Conservation (phyloP, 2,113 vertebrate species). For the Tiliqua scincoides region DNA sequence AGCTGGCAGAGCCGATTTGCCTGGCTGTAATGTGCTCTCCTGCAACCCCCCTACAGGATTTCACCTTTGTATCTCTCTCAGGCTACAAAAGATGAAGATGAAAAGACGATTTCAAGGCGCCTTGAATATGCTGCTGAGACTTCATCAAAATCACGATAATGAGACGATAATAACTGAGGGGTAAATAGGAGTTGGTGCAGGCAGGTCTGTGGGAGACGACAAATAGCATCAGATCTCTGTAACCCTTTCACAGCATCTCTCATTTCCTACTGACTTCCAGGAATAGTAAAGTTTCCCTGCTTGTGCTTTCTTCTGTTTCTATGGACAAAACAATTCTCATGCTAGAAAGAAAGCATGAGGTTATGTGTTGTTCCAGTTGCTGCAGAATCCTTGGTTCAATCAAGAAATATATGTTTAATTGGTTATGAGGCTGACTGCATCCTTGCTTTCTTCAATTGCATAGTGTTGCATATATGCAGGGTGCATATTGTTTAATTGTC, state of each 20-base stretch:
- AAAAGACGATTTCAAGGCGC: not conserved
- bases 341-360: no score
- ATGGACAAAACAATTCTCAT: no score
- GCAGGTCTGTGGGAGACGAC: not conserved
- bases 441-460: no score
- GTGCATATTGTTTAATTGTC: no score
- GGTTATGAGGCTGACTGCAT: no score
- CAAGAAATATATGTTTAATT: no score
- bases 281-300: no score
- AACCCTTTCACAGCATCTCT: not conserved
- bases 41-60: not conserved
- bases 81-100: not conserved
- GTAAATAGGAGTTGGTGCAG: not conserved
- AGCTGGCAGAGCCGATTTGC: not conserved
- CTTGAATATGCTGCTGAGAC: not conserved
- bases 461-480: no score
- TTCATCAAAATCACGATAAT: not conserved
- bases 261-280: no score
- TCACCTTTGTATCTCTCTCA: not conserved
- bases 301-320: no score
- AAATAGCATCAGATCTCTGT: not conserved
- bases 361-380: no score
- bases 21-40: not conserved
- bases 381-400: no score
- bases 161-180: not conserved